phyloP scores from a whole-genome alignment of 2,113 vertebrate species.

The Asarcornis scutulata region DNA sequence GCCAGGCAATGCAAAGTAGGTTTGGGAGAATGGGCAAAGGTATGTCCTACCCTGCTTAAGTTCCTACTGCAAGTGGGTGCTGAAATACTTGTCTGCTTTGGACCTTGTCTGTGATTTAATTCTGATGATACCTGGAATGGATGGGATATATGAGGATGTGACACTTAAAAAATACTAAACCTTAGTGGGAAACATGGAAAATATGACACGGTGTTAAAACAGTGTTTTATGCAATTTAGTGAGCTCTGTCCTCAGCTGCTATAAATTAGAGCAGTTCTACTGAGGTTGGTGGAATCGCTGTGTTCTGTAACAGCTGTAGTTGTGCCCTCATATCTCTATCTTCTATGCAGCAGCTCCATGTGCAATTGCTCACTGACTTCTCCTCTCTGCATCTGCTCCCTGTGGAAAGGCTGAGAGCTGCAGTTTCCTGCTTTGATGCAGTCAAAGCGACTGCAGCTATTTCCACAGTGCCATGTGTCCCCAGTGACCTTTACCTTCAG shows the following conservation, averaged over 20 bases:
- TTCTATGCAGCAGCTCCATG: neutral
- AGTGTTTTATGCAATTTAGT: neutral
- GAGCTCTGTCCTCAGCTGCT: neutral
- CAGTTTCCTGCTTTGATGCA: neutral
- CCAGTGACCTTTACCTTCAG: constrained; percentile 82
- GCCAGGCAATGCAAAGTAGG: neutral
- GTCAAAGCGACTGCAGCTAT: neutral
- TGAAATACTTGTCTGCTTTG: neutral
- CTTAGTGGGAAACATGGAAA: neutral
- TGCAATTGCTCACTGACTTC: neutral
- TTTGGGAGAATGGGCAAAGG: neutral
- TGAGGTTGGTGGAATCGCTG: neutral
- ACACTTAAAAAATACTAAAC: neutral
- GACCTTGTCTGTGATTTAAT: neutral
- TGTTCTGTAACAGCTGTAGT: neutral
- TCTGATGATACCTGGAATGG: neutral
- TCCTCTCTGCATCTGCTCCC: neutral
- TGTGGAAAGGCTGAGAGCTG: neutral
- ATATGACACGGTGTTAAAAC: neutral
- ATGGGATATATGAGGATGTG: neutral
- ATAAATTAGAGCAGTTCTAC: neutral
- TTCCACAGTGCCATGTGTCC: neutral
- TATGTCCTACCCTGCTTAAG: neutral
- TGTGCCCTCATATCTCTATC: neutral
- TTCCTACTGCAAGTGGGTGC: neutral